Evolutionary conservation across 2,888 invertebrate species (phyloP), one percentile per base, ranked within the genome.

Genomic region (Chrysolina oricalcia): DNA sequence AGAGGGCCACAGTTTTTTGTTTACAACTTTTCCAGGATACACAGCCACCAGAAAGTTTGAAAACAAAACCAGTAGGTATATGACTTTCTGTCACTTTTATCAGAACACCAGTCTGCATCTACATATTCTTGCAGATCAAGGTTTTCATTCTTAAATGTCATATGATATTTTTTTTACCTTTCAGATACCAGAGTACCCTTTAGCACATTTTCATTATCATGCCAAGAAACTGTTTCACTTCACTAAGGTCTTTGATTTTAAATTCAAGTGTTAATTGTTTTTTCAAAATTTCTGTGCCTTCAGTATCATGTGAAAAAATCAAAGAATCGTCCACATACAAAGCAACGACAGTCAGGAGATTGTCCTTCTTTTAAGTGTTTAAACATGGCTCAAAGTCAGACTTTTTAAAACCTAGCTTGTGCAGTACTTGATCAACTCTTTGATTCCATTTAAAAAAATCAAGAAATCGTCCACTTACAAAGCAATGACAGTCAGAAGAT

Each of bases 11-110:
- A 11, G 82, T 82, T 68, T 71, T 79, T 67, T 85, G 84, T 75
- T 85, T 86, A 46, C 21, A 80, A 69, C 79, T 80, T 73, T 83
- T 81, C 81, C 81, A 85, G 1, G 83, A 83, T n/a, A 86, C 70
- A 5, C n/a, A n/a, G 40, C 43, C 19, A n/a, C 74, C 77, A n/a
- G 80, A 78, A 15, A 83, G 64, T 19, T 43, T 73, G 76, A 84
- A 85, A 77, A 71, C 78, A 73, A 74, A 84, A 1, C 83, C 85
- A 21, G 84, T n/a, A n/a, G n/a, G n/a, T 85, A 75, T 82, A 86
- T 21, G 88, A 89, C 84, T 87, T 89, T 86, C 88, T 86, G 64
- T 80, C 73, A 40, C 8, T 43, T 35, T 0, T 40, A 53, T 75
- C 50, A 17, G 43, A 23, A 21, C 62, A 79, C 80, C 80, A 83